These are phyloP conservation scores for Agrochola litura DNA, from an alignment of 2,888 invertebrate genomes.

Conservation along the genomic window DNA sequence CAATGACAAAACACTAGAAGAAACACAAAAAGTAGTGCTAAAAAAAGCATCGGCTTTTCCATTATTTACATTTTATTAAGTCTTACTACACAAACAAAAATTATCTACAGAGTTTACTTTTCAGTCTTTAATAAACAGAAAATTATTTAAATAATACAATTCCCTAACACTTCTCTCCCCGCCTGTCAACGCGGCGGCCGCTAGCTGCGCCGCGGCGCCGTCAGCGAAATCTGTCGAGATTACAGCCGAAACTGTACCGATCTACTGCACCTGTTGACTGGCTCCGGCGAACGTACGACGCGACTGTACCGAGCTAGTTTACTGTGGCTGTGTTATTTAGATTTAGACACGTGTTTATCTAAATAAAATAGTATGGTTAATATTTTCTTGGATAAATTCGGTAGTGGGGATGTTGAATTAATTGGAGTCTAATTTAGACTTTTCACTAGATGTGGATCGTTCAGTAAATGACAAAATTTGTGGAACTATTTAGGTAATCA, in stretches of 20 bases:
- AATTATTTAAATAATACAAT: neutral
- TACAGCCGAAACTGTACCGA: conserved; percentile 59
- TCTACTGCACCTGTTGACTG: conserved; percentile 66
- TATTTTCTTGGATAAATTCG: neutral
- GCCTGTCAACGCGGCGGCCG: conserved; percentile 36
- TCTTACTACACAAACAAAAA: no score
- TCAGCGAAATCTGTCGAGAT: conserved; percentile 77
- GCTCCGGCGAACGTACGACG: conserved; percentile 16
- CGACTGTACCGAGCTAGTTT: neutral
- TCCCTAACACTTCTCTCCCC: conserved; percentile 36
- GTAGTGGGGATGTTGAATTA: neutral
- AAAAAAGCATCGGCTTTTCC: no score
- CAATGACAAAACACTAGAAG: neutral
- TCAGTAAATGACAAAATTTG: no score
- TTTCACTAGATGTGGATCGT: no score
- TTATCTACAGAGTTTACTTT: no score
- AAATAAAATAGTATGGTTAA: neutral
- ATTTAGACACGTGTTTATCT: neutral
- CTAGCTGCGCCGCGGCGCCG: conserved; percentile 68
- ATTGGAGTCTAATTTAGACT: no score
- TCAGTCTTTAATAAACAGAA: no score
- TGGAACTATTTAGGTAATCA: no score
- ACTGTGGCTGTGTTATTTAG: neutral
- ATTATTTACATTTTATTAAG: no score
- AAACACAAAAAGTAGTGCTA: neutral